phyloP scores from a whole-genome alignment of 1,140 invertebrate genomes.

The Rhopalosiphum padi region DNA sequence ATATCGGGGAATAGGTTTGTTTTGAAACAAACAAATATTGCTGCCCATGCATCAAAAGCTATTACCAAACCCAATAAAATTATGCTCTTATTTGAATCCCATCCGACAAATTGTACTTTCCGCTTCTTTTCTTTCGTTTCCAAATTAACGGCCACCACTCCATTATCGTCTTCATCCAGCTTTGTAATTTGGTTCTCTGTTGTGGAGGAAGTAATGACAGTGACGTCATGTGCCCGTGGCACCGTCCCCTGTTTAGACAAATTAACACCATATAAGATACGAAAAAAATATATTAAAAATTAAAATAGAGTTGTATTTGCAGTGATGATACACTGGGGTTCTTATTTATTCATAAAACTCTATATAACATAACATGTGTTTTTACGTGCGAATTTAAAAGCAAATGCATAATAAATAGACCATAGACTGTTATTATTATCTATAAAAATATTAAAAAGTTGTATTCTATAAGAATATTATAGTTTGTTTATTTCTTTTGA shows the following conservation, averaged over 20 bases:
- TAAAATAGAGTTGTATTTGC: background rate
- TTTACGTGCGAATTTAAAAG: no score
- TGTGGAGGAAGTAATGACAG: background rate
- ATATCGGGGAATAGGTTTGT: background rate
- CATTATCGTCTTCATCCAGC: slow-evolving; percentile 42
- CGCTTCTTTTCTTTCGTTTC: slow-evolving; percentile 52
- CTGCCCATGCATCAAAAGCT: slow-evolving; percentile 42
- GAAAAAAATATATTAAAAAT: background rate
- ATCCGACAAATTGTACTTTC: slow-evolving; percentile 45
- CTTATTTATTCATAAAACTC: background rate
- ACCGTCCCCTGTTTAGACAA: slow-evolving; percentile 33
- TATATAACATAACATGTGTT: no score
- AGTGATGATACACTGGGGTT: background rate
- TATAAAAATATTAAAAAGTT: no score
- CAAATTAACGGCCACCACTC: slow-evolving; percentile 31
- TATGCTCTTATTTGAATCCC: slow-evolving; percentile 31
- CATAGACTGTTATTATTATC: no score
- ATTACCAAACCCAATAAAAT: background rate
- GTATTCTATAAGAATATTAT: no score
- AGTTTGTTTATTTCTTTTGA: no score
- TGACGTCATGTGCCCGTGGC: slow-evolving; percentile 7
- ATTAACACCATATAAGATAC: slow-evolving; percentile 19
- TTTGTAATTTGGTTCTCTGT: slow-evolving; percentile 40
- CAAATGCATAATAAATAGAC: no score
- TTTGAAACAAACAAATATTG: slow-evolving; percentile 41